Percentiles rank a stretch among this genome's conserved stretches.
phyloP scores from a whole-genome alignment of 2,888 invertebrate genomes.

The Drosophila stalkeri region DNA sequence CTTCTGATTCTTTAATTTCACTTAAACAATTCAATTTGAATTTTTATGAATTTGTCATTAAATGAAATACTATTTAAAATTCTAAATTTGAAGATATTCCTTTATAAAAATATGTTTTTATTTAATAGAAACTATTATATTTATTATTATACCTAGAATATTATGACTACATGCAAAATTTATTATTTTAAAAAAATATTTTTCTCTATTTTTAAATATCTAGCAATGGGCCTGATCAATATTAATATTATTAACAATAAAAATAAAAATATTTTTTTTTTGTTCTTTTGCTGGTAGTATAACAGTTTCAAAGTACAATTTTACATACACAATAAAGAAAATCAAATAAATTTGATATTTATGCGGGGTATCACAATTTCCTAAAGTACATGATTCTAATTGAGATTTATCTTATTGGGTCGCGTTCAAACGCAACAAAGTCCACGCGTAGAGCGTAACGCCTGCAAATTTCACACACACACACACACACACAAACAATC shows the following conservation, averaged over 20 bases:
- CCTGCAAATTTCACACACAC: constrained; percentile 16
- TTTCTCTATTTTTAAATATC: too few relatives aligned
- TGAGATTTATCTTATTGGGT: constrained; percentile 61
- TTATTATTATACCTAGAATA: too few relatives aligned
- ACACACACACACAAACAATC: constrained; percentile 1
- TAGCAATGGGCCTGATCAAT: too few relatives aligned
- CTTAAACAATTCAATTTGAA: not conserved
- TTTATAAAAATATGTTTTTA: too few relatives aligned
- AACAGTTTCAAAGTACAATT: not conserved
- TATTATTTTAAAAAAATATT: too few relatives aligned
- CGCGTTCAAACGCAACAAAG: constrained; percentile 23
- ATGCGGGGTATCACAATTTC: constrained; percentile 26
- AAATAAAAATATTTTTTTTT: not conserved
- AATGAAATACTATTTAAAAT: too few relatives aligned
- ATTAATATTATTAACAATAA: not conserved
- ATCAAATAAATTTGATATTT: constrained; percentile 1
- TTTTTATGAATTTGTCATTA: not conserved
- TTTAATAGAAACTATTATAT: too few relatives aligned
- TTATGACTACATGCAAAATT: too few relatives aligned
- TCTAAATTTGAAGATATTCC: too few relatives aligned
- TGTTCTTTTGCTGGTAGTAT: not conserved
- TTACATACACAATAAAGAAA: too few relatives aligned
- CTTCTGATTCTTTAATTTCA: constrained; percentile 5
- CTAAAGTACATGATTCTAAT: not conserved
- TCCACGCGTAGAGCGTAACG: constrained; percentile 15